Base-by-base conservation (phyloP, 2,888 invertebrate genomes). In the Priocnemis perturbator region DNA sequence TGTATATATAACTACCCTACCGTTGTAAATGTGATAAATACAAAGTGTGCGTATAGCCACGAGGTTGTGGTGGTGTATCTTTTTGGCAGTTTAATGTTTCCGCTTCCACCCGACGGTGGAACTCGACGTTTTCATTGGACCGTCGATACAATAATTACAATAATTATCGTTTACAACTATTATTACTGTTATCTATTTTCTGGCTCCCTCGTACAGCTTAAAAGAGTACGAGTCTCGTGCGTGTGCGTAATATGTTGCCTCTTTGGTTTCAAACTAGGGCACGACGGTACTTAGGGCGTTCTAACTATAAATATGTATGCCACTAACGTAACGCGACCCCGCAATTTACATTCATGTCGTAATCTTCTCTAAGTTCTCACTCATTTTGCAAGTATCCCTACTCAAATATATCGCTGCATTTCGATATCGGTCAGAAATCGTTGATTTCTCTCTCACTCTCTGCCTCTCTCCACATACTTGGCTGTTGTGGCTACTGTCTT, bases 1-100 rank as follows among this genome's bases (percentile, higher is more conserved):
- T 77, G 81, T 59, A 21, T 59, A 59, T 44, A 59, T 59, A 59
- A 44, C 19, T 60, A 74, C 67, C 37, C 37, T 37, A 37, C 7
- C 37, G 59, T 74, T 78, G 78, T 81, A 82, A 84, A 83, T 67
- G 67, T 67, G 76, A 80, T 82, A 82, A 79, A 37, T 37, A 81
- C 79, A 83, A 77, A 74, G 74, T 82, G 82, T 81, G 81, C 81
- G 81, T 82, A 81, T 76, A 77, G 69, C 76, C 80, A 81, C 77
- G 64, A 61, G 69, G 60, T 71, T 65, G 64, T 66, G 60, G 71
- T 78, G 75, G 75, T 76, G 77, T 79, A 69, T 77, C 71, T 63
- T 74, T 81, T 82, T 83, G 82, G 79, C 82, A 81, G 78, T 83
- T 82, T 71, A 69, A 69, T 64, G 60, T 74, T 71, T 63, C 60